Evolutionary conservation across 2,113 vertebrate species (phyloP).

Genomic region (Grus americana): DNA sequence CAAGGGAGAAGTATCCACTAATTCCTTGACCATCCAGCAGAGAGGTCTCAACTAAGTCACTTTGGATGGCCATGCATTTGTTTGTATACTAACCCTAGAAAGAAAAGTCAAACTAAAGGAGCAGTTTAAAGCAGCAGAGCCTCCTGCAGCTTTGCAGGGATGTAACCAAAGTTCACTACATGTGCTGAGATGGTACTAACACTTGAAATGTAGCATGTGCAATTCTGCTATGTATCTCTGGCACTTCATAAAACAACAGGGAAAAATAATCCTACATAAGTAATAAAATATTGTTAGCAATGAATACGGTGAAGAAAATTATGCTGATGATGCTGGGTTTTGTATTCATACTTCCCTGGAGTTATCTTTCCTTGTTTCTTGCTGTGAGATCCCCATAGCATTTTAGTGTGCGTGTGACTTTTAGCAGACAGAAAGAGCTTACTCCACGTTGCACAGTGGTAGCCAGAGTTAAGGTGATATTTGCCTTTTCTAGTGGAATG

Average conservation of each 20-base stretch:
- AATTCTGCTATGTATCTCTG: background rate
- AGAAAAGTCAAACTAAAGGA: background rate
- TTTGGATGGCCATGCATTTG: background rate
- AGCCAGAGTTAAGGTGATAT: background rate
- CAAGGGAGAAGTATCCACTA: background rate
- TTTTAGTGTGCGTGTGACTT: background rate
- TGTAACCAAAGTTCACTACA: background rate
- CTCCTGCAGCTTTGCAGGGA: background rate
- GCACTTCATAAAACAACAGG: background rate
- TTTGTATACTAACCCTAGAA: background rate
- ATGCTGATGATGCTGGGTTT: background rate
- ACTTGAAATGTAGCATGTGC: background rate
- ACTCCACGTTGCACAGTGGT: background rate
- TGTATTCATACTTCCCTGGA: background rate
- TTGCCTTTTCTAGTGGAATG: background rate
- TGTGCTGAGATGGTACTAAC: background rate
- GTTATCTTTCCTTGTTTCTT: background rate
- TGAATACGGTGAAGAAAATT: background rate
- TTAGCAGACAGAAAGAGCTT: background rate
- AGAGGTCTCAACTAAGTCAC: background rate
- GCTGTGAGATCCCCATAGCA: fast-evolving
- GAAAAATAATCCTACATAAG: background rate
- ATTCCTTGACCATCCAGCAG: background rate
- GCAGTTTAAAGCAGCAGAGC: background rate
- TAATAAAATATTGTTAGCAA: background rate